A percentile compares a stretch with the other conserved stretches of the same genome.
phyloP scores from a whole-genome alignment of 1,140 invertebrate species.

The Lamellibrachia luymesi region DNA sequence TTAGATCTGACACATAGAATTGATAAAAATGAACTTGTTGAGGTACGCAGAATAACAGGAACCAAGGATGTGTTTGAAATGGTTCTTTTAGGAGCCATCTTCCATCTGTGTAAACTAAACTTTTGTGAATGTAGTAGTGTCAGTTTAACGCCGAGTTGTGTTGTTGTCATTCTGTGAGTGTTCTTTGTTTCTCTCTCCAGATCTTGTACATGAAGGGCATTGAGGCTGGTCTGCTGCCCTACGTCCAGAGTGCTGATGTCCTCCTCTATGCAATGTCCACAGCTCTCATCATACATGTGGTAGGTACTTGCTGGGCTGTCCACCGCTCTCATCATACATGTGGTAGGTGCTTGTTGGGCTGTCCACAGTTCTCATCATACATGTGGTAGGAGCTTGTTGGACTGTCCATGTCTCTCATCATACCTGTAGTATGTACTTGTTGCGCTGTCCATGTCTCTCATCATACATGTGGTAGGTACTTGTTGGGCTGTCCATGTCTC shows the following conservation, averaged over 20 bases:
- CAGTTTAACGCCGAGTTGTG: not conserved
- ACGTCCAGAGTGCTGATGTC: conserved; percentile 47
- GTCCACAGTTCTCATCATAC: no score
- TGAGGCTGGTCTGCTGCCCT: conserved; percentile 41
- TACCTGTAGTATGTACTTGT: conserved; percentile 65
- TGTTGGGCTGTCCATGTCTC: conserved; percentile 66
- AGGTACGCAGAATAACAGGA: no score
- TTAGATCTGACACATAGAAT: no score
- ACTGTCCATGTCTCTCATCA: conserved; percentile 68
- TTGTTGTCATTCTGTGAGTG: conserved; percentile 8
- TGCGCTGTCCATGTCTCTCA: conserved; percentile 73
- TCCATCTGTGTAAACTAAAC: no score
- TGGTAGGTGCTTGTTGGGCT: no score
- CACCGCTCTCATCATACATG: not conserved
- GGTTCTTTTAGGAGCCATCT: no score
- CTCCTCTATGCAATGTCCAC: conserved; percentile 78
- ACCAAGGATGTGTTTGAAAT: no score
- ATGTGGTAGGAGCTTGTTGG: no score
- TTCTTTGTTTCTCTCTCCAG: conserved; percentile 29
- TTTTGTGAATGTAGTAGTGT: no score
- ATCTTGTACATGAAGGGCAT: conserved; percentile 53
- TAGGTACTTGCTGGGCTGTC: conserved; percentile 38
- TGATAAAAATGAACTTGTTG: no score
- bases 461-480: conserved; percentile 69
- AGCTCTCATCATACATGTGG: conserved; percentile 74